Conservation (phyloP, 2,888 invertebrate species). For the Trichogramma dendrolimi region DNA sequence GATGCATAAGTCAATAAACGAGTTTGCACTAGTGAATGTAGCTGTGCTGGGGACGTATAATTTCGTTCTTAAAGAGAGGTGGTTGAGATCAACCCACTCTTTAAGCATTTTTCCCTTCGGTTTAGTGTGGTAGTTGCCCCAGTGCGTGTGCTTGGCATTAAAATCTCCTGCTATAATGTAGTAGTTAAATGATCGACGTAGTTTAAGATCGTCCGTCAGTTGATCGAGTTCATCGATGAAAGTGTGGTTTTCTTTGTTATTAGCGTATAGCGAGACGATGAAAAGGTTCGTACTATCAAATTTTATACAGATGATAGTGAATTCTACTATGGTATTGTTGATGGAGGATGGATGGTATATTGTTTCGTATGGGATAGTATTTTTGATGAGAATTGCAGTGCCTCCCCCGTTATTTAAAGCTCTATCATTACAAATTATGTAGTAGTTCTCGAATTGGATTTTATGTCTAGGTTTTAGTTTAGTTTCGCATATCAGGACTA, state of each 20-base stretch:
- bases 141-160: constrained; percentile 19
- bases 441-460: background rate
- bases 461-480: background rate
- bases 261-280: constrained; percentile 25
- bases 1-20: constrained; percentile 24
- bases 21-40: constrained; percentile 11
- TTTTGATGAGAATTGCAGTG: constrained; percentile 24
- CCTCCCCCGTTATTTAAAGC: constrained; percentile 20
- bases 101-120: constrained; percentile 13
- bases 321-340: constrained; percentile 14
- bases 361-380: constrained; percentile 6
- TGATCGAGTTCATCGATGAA: constrained; percentile 26
- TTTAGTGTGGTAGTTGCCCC: constrained; percentile 8
- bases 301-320: constrained; percentile 17
- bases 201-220: constrained; percentile 8
- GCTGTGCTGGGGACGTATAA: constrained; percentile 10
- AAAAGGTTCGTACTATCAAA: constrained; percentile 1
- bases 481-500: constrained; percentile 4
- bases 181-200: constrained; percentile 9
- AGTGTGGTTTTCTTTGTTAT: constrained; percentile 13
- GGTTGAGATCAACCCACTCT: constrained; percentile 13
- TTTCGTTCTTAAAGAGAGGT: background rate
- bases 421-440: background rate
- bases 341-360: background rate
- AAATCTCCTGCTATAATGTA: constrained; percentile 29